A percentile compares a stretch with the other conserved stretches of the same genome.
Evolutionary conservation across 2,888 invertebrate genomes (phyloP).

Genomic region (Endotricha flammealis): DNA sequence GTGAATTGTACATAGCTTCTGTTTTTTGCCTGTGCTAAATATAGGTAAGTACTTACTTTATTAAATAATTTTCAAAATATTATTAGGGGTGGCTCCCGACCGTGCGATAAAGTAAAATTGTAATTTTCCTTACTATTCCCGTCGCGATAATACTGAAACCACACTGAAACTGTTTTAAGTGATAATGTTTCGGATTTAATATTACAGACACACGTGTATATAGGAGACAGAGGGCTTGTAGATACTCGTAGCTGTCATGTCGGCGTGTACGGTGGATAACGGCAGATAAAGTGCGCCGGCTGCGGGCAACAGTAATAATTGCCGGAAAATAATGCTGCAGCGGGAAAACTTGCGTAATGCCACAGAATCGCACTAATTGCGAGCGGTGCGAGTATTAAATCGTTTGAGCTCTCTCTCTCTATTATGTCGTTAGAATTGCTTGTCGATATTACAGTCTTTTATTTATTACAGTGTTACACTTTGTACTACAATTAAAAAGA

Average conservation of each 20-base stretch:
- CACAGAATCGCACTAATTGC: constrained; percentile 27
- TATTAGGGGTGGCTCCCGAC: too few relatives aligned
- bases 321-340: constrained; percentile 19
- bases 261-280: constrained; percentile 9
- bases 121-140: too few relatives aligned
- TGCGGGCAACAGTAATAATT: constrained; percentile 23
- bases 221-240: neutral
- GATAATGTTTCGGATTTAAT: too few relatives aligned
- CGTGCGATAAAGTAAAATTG: too few relatives aligned
- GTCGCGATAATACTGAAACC: too few relatives aligned
- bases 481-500: neutral
- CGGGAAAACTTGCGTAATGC: constrained; percentile 25
- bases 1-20: too few relatives aligned
- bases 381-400: constrained; percentile 22
- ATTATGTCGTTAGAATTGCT: constrained; percentile 6
- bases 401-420: constrained; percentile 8
- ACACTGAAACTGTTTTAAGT: too few relatives aligned
- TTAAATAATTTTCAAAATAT: too few relatives aligned
- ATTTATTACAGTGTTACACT: too few relatives aligned
- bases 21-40: too few relatives aligned
- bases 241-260: constrained; percentile 6
- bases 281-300: constrained; percentile 18
- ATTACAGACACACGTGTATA: neutral
- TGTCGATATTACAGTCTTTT: neutral
- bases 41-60: too few relatives aligned